Percentiles rank a stretch among this genome's conserved stretches.
phyloP scores from a whole-genome alignment of 2,888 invertebrate species.

The Odontocerum albicorne region DNA sequence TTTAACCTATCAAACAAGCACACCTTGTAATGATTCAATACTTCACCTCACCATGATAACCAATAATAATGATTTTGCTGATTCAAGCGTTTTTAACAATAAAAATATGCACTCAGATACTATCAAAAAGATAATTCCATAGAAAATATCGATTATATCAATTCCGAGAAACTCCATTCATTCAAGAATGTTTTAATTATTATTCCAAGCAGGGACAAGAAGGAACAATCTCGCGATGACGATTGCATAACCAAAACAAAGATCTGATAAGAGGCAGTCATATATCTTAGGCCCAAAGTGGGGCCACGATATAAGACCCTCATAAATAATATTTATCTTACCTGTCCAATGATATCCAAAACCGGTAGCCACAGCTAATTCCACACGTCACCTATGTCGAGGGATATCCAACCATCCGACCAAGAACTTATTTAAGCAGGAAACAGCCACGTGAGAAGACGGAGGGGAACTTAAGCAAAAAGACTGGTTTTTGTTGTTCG shows the following conservation, averaged over 20 bases:
- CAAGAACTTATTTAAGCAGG: too few species aligned
- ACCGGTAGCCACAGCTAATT: conserved; percentile 32
- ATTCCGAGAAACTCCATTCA: background rate
- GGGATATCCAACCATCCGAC: too few species aligned
- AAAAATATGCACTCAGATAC: too few species aligned
- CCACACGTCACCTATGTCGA: conserved; percentile 19
- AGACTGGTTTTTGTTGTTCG: too few species aligned
- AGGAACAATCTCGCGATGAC: conserved; percentile 1
- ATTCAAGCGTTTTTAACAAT: too few species aligned
- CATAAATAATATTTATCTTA: conserved; percentile 17
- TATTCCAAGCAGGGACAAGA: conserved; percentile 6
- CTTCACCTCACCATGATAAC: too few species aligned
- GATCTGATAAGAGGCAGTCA: conserved; percentile 9
- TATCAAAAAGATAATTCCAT: too few species aligned
- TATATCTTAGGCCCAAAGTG: conserved; percentile 12
- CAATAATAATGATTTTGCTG: too few species aligned
- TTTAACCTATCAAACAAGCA: too few species aligned
- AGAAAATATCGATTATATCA: background rate
- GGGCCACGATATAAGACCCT: conserved; percentile 4
- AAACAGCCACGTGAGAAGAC: too few species aligned
- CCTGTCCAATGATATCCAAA: conserved; percentile 22
- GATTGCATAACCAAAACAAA: conserved; percentile 5
- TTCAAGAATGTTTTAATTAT: background rate
- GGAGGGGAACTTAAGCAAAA: too few species aligned
- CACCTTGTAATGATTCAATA: too few species aligned